phyloP scores from a whole-genome alignment of 2,888 invertebrate genomes.

The Pristionchus exspectatus region DNA sequence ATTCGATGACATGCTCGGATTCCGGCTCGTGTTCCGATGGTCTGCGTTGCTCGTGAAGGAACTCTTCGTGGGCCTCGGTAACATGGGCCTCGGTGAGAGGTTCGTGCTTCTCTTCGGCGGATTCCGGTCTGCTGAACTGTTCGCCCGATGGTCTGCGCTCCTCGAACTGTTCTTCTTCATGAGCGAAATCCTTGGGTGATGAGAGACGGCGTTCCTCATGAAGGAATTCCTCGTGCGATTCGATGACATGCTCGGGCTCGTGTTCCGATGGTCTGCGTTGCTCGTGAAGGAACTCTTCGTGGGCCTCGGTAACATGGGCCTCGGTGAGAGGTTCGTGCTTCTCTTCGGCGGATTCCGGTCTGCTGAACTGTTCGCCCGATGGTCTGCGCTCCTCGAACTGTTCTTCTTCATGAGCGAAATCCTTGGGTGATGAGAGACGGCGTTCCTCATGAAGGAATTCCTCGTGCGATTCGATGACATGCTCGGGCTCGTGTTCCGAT shows the following conservation, averaged over 20 bases:
- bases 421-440: conserved; percentile 56
- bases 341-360: background rate
- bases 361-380: background rate
- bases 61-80: conserved; percentile 27
- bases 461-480: conserved; percentile 24
- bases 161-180: background rate
- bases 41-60: conserved; percentile 56
- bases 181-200: conserved; percentile 11
- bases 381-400: background rate
- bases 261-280: background rate
- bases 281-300: background rate
- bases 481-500: conserved; percentile 19
- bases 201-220: conserved; percentile 34
- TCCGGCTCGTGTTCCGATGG: background rate
- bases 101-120: too few relatives aligned
- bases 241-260: conserved; percentile 56
- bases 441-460: conserved; percentile 30
- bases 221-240: conserved; percentile 11
- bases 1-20: too few relatives aligned
- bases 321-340: background rate
- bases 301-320: background rate
- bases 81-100: background rate
- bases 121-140: too few relatives aligned
- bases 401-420: conserved; percentile 56
- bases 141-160: background rate